phyloP scores from a whole-genome alignment of 1,140 invertebrate genomes.

The Eumaeus atala region DNA sequence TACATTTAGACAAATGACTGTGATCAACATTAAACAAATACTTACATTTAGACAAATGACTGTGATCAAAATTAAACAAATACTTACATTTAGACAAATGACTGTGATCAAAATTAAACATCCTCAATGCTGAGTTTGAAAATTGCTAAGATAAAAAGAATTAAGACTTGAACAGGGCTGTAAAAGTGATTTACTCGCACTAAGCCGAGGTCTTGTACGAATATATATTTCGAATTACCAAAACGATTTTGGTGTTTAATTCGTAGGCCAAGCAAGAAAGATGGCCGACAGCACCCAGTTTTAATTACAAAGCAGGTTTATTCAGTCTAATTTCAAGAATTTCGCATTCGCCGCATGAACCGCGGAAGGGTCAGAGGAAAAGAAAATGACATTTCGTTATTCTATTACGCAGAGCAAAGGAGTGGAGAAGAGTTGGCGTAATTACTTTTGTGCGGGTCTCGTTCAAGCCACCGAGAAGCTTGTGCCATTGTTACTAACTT shows the following conservation, averaged over 20 bases:
- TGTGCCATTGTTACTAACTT: slow-evolving; percentile 10
- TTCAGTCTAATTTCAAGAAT: slow-evolving; percentile 70
- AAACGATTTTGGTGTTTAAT: slow-evolving; percentile 70
- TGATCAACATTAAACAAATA: too few relatives aligned
- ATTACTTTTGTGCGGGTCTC: slow-evolving; percentile 53
- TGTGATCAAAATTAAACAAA: too few relatives aligned
- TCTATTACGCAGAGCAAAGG: slow-evolving; percentile 64
- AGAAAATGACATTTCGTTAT: slow-evolving; percentile 73
- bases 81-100: too few relatives aligned
- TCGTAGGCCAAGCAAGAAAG: slow-evolving; percentile 69
- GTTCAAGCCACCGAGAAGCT: slow-evolving; percentile 25
- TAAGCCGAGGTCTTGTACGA: slow-evolving; percentile 58
- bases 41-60: too few relatives aligned
- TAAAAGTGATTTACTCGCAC: slow-evolving; percentile 67
- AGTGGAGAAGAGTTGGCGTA: slow-evolving; percentile 51
- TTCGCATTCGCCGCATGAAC: slow-evolving; percentile 69
- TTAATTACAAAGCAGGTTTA: slow-evolving; percentile 73
- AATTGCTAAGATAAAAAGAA: slow-evolving; percentile 23
- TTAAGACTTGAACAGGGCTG: slow-evolving; percentile 40
- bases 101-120: too few relatives aligned
- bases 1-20: too few relatives aligned
- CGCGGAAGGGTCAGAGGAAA: slow-evolving; percentile 66
- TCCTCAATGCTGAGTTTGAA: not conserved
- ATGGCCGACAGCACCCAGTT: slow-evolving; percentile 62
- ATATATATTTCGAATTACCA: slow-evolving; percentile 72